Conservation (phyloP, 2,888 invertebrate genomes). For the Eupithecia dodoneata region DNA sequence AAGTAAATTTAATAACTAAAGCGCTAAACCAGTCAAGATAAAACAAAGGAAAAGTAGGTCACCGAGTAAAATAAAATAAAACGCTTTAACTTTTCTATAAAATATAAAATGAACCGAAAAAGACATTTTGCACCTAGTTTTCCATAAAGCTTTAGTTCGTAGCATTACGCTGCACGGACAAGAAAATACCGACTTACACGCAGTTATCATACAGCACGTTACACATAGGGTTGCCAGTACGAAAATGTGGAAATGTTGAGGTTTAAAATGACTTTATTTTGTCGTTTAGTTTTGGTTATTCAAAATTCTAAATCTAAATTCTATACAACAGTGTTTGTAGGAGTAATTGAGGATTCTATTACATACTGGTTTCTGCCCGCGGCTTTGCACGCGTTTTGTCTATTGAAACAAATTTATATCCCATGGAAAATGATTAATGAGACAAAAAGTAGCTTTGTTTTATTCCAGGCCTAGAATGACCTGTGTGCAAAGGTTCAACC, state of each 20-base stretch:
- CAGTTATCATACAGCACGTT: slow-evolving; percentile 48
- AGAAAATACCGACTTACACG: slow-evolving; percentile 54
- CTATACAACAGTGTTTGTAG: neutral
- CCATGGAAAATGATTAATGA: no score
- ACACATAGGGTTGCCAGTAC: neutral
- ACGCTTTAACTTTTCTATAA: slow-evolving; percentile 12
- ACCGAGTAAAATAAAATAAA: slow-evolving; percentile 11
- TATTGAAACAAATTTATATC: no score
- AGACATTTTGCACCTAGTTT: slow-evolving; percentile 46
- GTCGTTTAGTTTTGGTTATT: neutral
- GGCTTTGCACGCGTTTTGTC: no score
- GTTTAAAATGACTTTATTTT: neutral
- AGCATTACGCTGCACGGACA: slow-evolving; percentile 47
- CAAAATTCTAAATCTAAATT: neutral
- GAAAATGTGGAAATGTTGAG: neutral
- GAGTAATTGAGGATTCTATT: neutral
- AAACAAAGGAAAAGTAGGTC: neutral
- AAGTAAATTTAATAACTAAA: neutral
- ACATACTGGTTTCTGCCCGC: no score
- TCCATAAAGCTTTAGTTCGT: slow-evolving; percentile 54
- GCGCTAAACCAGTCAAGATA: neutral
- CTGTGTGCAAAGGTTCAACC: no score
- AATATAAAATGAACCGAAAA: slow-evolving; percentile 25
- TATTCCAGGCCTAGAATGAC: no score
- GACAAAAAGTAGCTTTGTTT: no score